phyloP scores from a whole-genome alignment of 1,140 invertebrate genomes.

The Penaeus japonicus region DNA sequence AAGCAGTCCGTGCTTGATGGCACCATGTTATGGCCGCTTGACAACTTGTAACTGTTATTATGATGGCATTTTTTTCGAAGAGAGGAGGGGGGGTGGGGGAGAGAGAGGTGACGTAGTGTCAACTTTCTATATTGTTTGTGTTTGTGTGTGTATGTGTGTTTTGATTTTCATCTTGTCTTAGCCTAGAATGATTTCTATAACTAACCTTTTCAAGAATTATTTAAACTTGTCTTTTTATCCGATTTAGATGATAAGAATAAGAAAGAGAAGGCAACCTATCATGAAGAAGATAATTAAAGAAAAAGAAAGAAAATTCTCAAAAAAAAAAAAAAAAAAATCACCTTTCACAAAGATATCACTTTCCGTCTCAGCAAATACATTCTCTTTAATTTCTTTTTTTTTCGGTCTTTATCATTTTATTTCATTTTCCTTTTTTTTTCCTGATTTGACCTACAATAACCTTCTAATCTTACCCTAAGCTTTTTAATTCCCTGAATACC shows the following conservation, averaged over 20 bases:
- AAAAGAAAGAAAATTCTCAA: too few relatives aligned
- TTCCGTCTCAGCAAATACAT: not conserved
- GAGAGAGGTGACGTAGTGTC: not conserved
- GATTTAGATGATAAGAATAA: too few relatives aligned
- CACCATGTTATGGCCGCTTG: too few relatives aligned
- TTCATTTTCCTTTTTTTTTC: not conserved
- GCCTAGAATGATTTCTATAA: too few relatives aligned
- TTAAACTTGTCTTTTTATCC: too few relatives aligned
- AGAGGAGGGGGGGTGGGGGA: not conserved
- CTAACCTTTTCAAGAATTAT: too few relatives aligned
- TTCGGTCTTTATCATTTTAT: not conserved
- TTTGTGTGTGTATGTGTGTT: not conserved
- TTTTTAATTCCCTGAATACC: not conserved
- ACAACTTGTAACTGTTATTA: too few relatives aligned
- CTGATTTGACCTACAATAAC: not conserved
- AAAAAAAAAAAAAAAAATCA: too few relatives aligned
- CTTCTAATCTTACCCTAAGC: not conserved
- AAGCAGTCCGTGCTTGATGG: too few relatives aligned
- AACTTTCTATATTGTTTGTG: not conserved
- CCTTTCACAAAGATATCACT: too few relatives aligned
- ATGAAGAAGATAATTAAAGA: too few relatives aligned
- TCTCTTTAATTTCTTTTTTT: not conserved
- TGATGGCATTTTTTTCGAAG: not conserved
- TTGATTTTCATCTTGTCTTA: not conserved
- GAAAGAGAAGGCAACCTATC: too few relatives aligned